These are phyloP conservation scores for Ceriagrion tenellum DNA, from an alignment of 2,888 invertebrate species.

Conservation along the genomic window DNA sequence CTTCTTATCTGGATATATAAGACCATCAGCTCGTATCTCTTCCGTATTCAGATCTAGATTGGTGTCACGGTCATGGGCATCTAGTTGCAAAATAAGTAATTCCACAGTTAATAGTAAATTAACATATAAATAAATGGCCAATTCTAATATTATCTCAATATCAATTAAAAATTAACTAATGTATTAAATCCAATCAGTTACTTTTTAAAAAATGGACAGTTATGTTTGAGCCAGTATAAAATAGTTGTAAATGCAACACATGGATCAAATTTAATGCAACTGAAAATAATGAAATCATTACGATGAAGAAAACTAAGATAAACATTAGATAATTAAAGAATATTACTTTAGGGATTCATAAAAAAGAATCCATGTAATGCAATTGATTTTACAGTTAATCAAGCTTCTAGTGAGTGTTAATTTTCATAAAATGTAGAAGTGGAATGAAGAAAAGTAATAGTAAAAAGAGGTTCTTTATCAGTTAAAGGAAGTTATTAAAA, in stretches of 20 bases:
- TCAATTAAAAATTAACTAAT: constrained; percentile 34
- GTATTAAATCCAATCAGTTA: constrained; percentile 63
- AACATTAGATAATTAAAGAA: constrained; percentile 57
- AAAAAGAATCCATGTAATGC: constrained; percentile 43
- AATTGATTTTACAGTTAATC: constrained; percentile 45
- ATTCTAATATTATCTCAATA: constrained; percentile 68
- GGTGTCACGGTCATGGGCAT: constrained; percentile 81
- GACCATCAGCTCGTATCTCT: constrained; percentile 90
- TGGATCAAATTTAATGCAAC: constrained; percentile 49
- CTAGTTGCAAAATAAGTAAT: constrained; percentile 76
- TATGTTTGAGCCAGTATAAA: constrained; percentile 51
- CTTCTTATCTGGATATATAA: constrained; percentile 91
- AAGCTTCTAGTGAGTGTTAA: constrained; percentile 65
- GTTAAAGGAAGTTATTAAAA: not conserved
- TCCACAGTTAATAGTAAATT: constrained; percentile 71
- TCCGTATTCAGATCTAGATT: constrained; percentile 77
- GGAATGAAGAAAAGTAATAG: constrained; percentile 48
- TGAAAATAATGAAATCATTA: constrained; percentile 64
- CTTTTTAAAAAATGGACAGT: constrained; percentile 51
- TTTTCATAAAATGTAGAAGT: constrained; percentile 43
- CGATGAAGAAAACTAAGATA: constrained; percentile 63
- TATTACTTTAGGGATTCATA: constrained; percentile 42
- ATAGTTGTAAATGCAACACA: constrained; percentile 44
- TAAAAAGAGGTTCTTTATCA: not conserved
- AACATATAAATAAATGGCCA: constrained; percentile 75